Base-by-base conservation (phyloP, 2,888 invertebrate genomes). In the Encarsia formosa region DNA sequence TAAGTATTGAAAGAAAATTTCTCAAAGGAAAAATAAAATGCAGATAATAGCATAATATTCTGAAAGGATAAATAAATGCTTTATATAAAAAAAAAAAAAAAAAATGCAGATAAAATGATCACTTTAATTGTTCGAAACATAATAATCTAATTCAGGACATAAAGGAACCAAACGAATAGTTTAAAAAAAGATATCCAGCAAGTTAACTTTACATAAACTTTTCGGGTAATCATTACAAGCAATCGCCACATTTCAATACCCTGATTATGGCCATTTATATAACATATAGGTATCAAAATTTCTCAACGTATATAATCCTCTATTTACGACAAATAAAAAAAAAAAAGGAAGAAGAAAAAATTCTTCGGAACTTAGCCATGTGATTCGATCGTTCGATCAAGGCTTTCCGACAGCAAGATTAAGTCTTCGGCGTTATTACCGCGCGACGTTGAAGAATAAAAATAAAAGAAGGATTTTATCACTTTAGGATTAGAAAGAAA, bases 301-400 rank as follows among this genome's bases (percentile, higher is more conserved):
- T 45, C 40, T 22, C 44, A 51, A 51, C 22, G 34, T 20, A 20
- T n/a, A n/a, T 40, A 45, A 51, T 51, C 40, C 29, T 24, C 23
- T 5, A 19, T 23, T 31, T 22, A 49, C 5, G 20, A 37, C 13
- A 11, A 43, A 23, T 11, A 5, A 15, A 5, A 13, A 32, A 15
- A 32, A 5, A 32, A n/a, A 37, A 42, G 29, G 42, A 43, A 35
- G 3, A 20, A n/a, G 19, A 9, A 15, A 5, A 15, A n/a, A 15
- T 5, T 22, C n/a, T 31, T 5, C 32, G n/a, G 6, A 8, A 40
- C 22, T 26, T 23, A 32, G 13, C 19, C 9, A 15, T 15, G 44
- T 11, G 42, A 42, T 52, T 47, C 37, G 19, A 52, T 43, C 47
- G 20, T 42, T 24, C 23, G 31, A 48, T 48, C 52, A 44, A 47